Evolutionary conservation across 2,113 vertebrate genomes (phyloP).

Genomic region (Clarias batrachus): DNA sequence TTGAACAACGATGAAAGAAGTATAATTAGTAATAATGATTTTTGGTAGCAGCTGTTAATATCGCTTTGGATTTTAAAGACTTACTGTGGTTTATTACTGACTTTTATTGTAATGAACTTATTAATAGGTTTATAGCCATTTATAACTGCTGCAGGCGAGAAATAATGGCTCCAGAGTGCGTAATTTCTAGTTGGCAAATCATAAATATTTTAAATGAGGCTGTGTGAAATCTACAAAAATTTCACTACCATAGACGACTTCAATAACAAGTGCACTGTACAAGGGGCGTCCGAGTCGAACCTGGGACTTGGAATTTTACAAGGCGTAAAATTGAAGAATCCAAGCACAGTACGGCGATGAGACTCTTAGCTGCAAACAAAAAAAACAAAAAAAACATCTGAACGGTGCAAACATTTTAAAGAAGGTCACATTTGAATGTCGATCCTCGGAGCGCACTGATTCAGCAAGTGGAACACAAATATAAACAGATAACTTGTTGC

Average conservation of each 20-base stretch:
- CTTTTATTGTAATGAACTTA: constrained; percentile 4
- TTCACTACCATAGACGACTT: not conserved
- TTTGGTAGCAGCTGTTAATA: constrained; percentile 18
- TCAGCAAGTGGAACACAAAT: too few species aligned
- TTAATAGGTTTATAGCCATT: not conserved
- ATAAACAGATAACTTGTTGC: too few species aligned
- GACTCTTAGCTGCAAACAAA: too few species aligned
- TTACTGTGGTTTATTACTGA: not conserved
- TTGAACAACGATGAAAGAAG: not conserved
- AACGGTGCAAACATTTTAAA: too few species aligned
- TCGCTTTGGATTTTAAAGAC: not conserved
- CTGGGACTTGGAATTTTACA: too few species aligned
- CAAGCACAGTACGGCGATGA: too few species aligned
- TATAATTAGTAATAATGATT: constrained; percentile 3
- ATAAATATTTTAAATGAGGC: not conserved
- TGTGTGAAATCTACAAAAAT: not conserved
- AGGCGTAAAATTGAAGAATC: too few species aligned
- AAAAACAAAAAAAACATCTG: too few species aligned
- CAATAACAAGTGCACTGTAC: not conserved
- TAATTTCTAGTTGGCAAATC: not conserved
- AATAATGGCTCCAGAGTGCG: not conserved
- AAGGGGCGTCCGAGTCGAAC: not conserved
- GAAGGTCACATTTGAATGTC: too few species aligned
- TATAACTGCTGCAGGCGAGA: not conserved
- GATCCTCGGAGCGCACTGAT: too few species aligned